Base-by-base conservation (phyloP, 2,888 invertebrate genomes). In the Ceriagrion tenellum region DNA sequence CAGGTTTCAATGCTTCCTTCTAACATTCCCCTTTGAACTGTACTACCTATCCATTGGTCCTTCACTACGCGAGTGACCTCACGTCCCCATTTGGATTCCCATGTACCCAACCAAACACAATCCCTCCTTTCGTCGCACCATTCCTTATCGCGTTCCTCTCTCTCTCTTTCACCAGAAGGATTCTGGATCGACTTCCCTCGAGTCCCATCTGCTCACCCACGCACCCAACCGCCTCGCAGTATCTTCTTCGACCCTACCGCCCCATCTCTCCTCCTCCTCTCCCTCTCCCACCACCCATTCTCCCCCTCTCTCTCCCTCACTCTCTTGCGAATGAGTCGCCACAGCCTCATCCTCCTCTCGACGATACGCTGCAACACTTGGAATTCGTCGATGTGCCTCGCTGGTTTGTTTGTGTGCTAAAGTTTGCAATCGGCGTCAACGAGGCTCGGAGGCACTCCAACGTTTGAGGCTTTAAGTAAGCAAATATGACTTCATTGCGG, bases 401-500 rank as follows among this genome's bases (percentile, higher is more conserved):
- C n/a, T 69, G n/a, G 69, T 69, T 26, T 69, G 69, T 69, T 69
- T 69, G 69, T 69, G n/a, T 10, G 69, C 69, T 69, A n/a, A 69
- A 69, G 69, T 69, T 69, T 3, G 69, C n/a, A 69, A 69, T 69
- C 20, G 69, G 69, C 1, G 69, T n/a, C 10, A 13, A 26, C 69
- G 69, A 69, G 69, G n/a, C 69, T 69, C 69, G 69, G n/a, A 69
- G 69, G 26, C 69, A 12, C 59, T 69, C 26, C 69, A 26, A 20
- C 69, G n/a, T 26, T n/a, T 18, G 69, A 69, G n/a, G 69, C 10
- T 69, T 69, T n/a, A 69, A 69, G 69, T 69, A 69, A 69, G 69
- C n/a, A 69, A 69, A 69, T 26, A 69, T 69, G 69, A 69, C 69
- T 69, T 69, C 69, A 69, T 69, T 69, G 69, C 69, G 69, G n/a